These are phyloP conservation scores for Glyphotaelius pellucidus DNA, from an alignment of 2,888 invertebrate genomes.

Conservation along the genomic window DNA sequence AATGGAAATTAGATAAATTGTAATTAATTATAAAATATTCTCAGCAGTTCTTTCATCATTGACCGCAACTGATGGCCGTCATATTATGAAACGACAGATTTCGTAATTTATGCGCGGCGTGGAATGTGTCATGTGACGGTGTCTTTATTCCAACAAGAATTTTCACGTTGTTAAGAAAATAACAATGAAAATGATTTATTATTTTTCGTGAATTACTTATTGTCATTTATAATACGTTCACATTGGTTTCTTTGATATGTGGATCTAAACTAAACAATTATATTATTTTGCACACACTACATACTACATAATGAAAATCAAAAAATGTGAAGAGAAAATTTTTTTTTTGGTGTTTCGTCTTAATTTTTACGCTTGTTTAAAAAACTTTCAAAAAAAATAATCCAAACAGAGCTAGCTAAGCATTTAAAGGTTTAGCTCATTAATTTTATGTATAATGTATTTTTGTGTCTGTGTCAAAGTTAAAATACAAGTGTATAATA, in stretches of 20 bases:
- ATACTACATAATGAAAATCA: too few relatives aligned
- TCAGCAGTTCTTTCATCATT: neutral
- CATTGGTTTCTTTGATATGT: neutral
- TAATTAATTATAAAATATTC: neutral
- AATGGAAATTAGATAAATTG: neutral
- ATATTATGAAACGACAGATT: neutral
- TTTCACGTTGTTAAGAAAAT: constrained; percentile 7
- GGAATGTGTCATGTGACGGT: neutral
- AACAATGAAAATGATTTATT: neutral
- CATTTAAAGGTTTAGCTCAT: too few relatives aligned
- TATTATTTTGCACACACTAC: too few relatives aligned
- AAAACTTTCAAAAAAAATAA: too few relatives aligned
- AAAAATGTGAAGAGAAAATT: too few relatives aligned
- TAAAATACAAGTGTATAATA: too few relatives aligned
- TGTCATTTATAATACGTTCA: neutral
- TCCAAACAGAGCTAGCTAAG: too few relatives aligned
- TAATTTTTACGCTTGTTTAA: too few relatives aligned
- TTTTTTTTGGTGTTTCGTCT: too few relatives aligned
- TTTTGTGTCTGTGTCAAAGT: too few relatives aligned
- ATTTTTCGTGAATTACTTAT: neutral
- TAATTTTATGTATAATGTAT: too few relatives aligned
- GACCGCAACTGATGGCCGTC: constrained; percentile 15
- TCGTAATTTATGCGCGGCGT: constrained; percentile 30
- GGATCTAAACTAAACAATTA: too few relatives aligned
- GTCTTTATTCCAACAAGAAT: neutral